Evolutionary conservation across 1,140 invertebrate species (phyloP).

Genomic region (Diachasmimorpha longicaudata): DNA sequence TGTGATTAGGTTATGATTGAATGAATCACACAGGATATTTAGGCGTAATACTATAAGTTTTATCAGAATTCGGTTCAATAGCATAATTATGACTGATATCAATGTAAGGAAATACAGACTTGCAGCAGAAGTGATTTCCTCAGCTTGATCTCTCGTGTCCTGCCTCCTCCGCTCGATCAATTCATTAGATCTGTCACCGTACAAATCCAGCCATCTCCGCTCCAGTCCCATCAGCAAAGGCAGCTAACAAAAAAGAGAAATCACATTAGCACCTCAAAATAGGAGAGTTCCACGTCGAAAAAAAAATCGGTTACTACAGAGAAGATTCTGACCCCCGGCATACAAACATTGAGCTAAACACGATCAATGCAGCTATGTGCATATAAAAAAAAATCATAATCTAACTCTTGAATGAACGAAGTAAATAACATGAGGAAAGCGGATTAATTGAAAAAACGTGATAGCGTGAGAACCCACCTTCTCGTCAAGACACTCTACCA

Average conservation of each 20-base stretch:
- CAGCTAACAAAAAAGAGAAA: slow-evolving; percentile 68
- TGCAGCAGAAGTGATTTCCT: slow-evolving; percentile 78
- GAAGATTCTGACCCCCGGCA: slow-evolving; percentile 59
- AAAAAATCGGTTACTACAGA: slow-evolving; percentile 46
- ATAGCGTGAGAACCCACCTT: slow-evolving; percentile 74
- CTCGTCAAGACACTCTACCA: slow-evolving; percentile 95
- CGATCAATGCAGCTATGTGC: not conserved
- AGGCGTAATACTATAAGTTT: no score
- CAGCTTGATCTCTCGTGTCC: slow-evolving; percentile 91
- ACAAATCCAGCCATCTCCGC: slow-evolving; percentile 75
- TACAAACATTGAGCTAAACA: slow-evolving; percentile 29
- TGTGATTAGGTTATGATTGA: no score
- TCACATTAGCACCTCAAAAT: slow-evolving; percentile 25
- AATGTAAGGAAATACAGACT: slow-evolving; percentile 59
- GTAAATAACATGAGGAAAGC: slow-evolving; percentile 15
- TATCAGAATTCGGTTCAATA: no score
- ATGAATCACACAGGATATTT: no score
- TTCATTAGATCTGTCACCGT: slow-evolving; percentile 74
- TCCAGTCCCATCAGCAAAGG: slow-evolving; percentile 80
- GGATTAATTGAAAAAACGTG: slow-evolving; percentile 51
- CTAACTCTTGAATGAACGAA: not conserved
- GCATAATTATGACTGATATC: no score
- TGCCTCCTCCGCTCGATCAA: slow-evolving; percentile 82
- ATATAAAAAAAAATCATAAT: not conserved
- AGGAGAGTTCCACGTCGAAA: not conserved